Conservation (phyloP, 2,888 invertebrate species). For the Cheilosia scutellata region DNA sequence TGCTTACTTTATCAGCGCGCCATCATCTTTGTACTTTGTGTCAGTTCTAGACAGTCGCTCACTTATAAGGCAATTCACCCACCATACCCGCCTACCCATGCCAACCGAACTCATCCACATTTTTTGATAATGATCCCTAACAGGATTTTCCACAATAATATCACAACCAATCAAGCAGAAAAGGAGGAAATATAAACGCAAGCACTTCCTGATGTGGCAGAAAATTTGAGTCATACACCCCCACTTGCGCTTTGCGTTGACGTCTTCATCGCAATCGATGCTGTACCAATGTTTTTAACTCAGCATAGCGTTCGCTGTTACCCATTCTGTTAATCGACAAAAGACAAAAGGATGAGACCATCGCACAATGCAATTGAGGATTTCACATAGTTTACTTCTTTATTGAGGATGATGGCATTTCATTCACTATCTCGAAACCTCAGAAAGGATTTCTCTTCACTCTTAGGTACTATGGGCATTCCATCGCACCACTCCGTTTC, state of each 20-base stretch:
- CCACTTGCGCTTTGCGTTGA: background rate
- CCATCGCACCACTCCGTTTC: background rate
- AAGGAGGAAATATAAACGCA: slow-evolving; percentile 72
- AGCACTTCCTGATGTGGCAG: slow-evolving; percentile 67
- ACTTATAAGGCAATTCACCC: slow-evolving; percentile 21
- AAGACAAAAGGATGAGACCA: slow-evolving; percentile 43
- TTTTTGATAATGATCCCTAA: slow-evolving; percentile 64
- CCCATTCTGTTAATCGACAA: slow-evolving; percentile 57
- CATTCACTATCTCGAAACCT: slow-evolving; percentile 45
- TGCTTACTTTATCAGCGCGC: slow-evolving; percentile 47
- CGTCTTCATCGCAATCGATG: slow-evolving; percentile 15
- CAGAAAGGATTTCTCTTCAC: slow-evolving; percentile 29
- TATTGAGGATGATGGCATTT: slow-evolving; percentile 41
- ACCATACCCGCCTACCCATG: background rate
- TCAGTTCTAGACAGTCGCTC: slow-evolving; percentile 3
- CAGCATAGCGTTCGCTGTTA: slow-evolving; percentile 13
- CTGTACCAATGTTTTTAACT: background rate
- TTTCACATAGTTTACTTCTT: slow-evolving; percentile 47
- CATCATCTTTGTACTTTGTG: slow-evolving; percentile 36
- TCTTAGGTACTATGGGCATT: background rate
- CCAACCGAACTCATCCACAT: background rate
- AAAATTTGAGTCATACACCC: slow-evolving; percentile 53
- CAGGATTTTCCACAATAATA: slow-evolving; percentile 70
- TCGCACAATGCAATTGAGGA: slow-evolving; percentile 55
- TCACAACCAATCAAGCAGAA: slow-evolving; percentile 65